phyloP scores from a whole-genome alignment of 2,113 vertebrate genomes.

The Sphaerodactylus townsendi region DNA sequence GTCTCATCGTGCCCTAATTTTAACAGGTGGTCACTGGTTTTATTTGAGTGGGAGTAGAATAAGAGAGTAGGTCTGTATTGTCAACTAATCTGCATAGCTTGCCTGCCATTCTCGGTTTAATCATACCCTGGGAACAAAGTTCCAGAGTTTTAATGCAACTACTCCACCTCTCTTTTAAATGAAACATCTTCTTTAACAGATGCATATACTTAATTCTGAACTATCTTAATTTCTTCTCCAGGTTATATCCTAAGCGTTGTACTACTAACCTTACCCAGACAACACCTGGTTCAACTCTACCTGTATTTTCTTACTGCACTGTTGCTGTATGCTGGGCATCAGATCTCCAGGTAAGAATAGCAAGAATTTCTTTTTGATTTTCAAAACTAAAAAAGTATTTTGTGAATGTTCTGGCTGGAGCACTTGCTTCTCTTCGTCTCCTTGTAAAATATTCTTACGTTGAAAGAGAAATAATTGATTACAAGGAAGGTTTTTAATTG shows the following conservation, averaged over 20 bases:
- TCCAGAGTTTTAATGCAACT: too few species aligned
- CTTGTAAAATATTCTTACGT: not conserved
- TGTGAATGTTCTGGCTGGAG: not conserved
- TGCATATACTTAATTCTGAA: conserved; percentile 7
- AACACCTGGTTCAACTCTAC: conserved; percentile 96
- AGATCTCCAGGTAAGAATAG: conserved; percentile 90
- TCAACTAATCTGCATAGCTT: not conserved
- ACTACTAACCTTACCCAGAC: conserved; percentile 92
- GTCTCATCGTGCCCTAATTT: too few species aligned
- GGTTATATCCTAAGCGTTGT: conserved; percentile 97
- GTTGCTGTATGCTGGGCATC: conserved; percentile 95
- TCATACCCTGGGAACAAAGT: not conserved
- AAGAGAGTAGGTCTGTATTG: too few species aligned
- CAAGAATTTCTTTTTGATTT: conserved; percentile 10
- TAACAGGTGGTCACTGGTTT: too few species aligned
- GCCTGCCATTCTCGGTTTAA: not conserved
- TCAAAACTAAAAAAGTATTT: not conserved
- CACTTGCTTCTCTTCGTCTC: not conserved
- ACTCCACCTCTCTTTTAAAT: not conserved
- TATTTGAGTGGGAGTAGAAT: too few species aligned
- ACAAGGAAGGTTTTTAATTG: not conserved
- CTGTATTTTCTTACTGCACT: conserved; percentile 93
- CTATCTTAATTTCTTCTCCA: conserved; percentile 68
- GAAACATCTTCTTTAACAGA: not conserved
- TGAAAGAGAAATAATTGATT: conserved; percentile 6